Conservation (phyloP, 2,113 vertebrate species). For the Pogona vitticeps region DNA sequence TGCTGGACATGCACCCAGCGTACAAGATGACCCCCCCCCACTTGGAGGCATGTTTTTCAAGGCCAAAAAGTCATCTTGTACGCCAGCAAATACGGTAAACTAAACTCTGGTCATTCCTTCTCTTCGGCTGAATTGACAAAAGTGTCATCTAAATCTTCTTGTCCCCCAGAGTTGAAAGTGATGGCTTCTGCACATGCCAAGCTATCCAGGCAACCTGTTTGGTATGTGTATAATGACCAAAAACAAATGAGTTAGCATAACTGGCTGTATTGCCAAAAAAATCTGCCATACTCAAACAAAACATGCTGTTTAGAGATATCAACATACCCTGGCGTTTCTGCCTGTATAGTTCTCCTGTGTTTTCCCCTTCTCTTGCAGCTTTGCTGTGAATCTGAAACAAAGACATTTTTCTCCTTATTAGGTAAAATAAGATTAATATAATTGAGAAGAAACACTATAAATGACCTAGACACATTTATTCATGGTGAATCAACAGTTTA, state of each 20-base stretch:
- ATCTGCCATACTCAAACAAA: neutral
- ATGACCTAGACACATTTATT: neutral
- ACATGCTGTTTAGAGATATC: neutral
- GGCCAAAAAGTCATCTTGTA: too few relatives aligned
- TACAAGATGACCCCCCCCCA: too few relatives aligned
- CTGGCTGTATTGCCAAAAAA: neutral
- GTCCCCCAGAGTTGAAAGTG: neutral
- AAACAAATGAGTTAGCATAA: neutral
- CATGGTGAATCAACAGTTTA: neutral
- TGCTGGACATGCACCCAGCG: too few relatives aligned
- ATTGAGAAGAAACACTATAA: neutral
- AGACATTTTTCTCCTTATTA: neutral
- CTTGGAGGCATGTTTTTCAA: too few relatives aligned
- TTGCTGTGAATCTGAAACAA: conserved; percentile 52
- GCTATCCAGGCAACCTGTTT: neutral
- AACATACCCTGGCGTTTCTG: conserved; percentile 67
- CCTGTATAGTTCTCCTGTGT: conserved; percentile 41
- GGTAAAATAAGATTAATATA: neutral
- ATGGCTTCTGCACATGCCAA: too few relatives aligned
- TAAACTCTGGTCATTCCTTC: neutral
- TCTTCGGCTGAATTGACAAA: neutral
- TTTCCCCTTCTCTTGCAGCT: neutral
- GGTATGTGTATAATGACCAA: neutral
- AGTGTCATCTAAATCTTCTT: neutral
- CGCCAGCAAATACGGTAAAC: too few relatives aligned